A percentile compares a stretch with the other conserved stretches of the same genome.
phyloP scores from a whole-genome alignment of 1,140 invertebrate genomes.

The Papilio aristodemus region DNA sequence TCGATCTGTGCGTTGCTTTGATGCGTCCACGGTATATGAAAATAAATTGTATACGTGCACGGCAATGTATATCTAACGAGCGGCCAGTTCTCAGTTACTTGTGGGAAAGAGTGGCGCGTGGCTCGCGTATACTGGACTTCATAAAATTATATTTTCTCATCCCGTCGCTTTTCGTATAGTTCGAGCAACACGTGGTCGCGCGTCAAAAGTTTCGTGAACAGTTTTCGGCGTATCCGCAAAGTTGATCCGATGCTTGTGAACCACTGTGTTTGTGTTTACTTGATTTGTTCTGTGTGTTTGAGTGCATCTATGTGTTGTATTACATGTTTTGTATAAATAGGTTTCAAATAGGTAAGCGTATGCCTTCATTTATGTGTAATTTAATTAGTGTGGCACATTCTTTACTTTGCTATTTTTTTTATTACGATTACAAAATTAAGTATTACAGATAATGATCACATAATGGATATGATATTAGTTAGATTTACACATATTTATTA shows the following conservation, averaged over 20 bases:
- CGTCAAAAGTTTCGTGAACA: slow-evolving; percentile 43
- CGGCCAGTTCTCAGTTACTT: slow-evolving; percentile 71
- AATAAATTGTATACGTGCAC: slow-evolving; percentile 71
- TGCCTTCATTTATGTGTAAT: slow-evolving; percentile 15
- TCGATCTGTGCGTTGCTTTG: slow-evolving; percentile 51
- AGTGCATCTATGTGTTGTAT: not conserved
- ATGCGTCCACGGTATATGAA: slow-evolving; percentile 66
- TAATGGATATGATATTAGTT: too few relatives aligned
- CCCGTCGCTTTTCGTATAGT: slow-evolving; percentile 36
- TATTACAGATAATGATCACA: not conserved
- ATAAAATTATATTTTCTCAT: slow-evolving; percentile 53
- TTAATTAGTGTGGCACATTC: slow-evolving; percentile 17
- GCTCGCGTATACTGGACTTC: slow-evolving; percentile 41
- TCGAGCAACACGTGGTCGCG: slow-evolving; percentile 56
- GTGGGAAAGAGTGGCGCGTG: slow-evolving; percentile 59
- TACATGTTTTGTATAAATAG: slow-evolving; percentile 2
- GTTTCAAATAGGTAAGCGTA: slow-evolving; percentile 26
- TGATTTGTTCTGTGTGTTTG: slow-evolving; percentile 19
- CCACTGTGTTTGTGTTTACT: not conserved
- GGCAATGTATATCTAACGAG: slow-evolving; percentile 57
- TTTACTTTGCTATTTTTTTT: not conserved
- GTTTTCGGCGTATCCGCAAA: slow-evolving; percentile 17
- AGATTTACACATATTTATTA: too few relatives aligned
- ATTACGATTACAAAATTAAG: not conserved
- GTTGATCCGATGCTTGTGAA: not conserved